phyloP scores from a whole-genome alignment of 2,797 vertebrate species.

The Hipposideros larvatus region DNA sequence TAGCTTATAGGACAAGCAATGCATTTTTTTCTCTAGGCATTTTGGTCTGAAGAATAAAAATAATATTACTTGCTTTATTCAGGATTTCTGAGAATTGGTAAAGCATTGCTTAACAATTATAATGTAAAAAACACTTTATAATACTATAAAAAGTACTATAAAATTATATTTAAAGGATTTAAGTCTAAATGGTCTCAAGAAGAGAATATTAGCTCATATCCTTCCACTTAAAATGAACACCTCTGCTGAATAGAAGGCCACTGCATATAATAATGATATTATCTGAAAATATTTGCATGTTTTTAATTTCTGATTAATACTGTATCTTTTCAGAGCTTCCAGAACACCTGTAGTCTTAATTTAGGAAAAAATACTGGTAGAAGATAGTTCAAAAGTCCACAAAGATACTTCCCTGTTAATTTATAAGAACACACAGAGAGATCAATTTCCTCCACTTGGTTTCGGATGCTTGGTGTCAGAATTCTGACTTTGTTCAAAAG shows the following conservation, averaged over 20 bases:
- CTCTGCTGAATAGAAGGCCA: constrained; percentile 70
- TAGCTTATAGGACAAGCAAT: constrained; percentile 6
- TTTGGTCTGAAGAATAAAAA: constrained; percentile 44
- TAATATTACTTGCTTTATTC: neutral
- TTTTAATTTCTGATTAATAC: constrained; percentile 75
- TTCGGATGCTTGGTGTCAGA: constrained; percentile 81
- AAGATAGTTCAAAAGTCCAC: constrained; percentile 78
- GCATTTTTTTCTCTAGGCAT: constrained; percentile 40
- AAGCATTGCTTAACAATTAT: constrained; percentile 47
- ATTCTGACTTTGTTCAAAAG: constrained; percentile 68
- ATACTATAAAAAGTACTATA: constrained; percentile 23
- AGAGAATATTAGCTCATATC: constrained; percentile 75
- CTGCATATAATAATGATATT: constrained; percentile 82
- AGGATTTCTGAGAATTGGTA: constrained; percentile 58
- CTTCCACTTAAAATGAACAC: constrained; percentile 68
- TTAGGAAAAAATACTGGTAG: constrained; percentile 77
- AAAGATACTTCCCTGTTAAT: constrained; percentile 81
- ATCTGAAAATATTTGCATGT: constrained; percentile 83
- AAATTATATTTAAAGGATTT: constrained; percentile 69
- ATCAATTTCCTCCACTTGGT: constrained; percentile 76
- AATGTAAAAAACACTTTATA: constrained; percentile 52
- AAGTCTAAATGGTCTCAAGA: constrained; percentile 41
- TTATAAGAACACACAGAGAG: constrained; percentile 79
- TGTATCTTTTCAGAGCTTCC: constrained; percentile 85
- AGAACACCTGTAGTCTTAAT: constrained; percentile 82